Base-by-base conservation (phyloP, 2,888 invertebrate genomes). In the Noctua fimbriata region DNA sequence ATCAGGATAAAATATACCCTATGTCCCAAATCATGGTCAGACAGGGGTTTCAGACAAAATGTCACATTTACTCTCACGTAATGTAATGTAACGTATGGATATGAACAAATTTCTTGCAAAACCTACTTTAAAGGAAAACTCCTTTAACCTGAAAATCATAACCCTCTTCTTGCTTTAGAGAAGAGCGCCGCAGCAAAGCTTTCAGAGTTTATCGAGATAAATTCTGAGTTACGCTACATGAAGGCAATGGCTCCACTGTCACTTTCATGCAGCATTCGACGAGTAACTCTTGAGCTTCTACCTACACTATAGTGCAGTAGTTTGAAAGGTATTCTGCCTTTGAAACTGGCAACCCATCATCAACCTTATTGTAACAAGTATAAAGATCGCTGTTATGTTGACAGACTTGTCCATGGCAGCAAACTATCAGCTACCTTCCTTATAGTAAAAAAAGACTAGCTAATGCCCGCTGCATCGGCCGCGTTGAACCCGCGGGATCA, bases 221-320 rank as follows among this genome's bases (percentile, higher is more conserved):
- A 82, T 67, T 82, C n/a, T 41, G 55, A 66, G 41, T 67, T 69
- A 44, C 82, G 63, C 32, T 73, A 60, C 52, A 75, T 41, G 83
- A 86, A 36, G 58, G 69, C 47, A 32, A 28, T 44, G 77, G 63
- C 69, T 66, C 44, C 41, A 83, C 87, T 87, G 84, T 87, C 80
- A 69, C 69, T 85, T 84, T 87, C 81, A 84, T 87, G 84, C 84
- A 84, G 80, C 81, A 84, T 87, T 73, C 77, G 84, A 76, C 60
- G 58, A 66, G 63, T 21, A 49, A 75, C 66, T 70, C 73, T 79
- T 55, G 67, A 76, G 67, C 60, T 60, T 18, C 44, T 12, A 66
- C 24, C 16, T 66, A 41, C 67, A 18, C 67, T 44, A n/a, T 18
- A 14, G n/a, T 67, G 24, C n/a, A 67, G 44, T 67, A 44, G 10